These are phyloP conservation scores for Subacronicta megacephala DNA, from an alignment of 2,888 invertebrate species.

Conservation along the genomic window DNA sequence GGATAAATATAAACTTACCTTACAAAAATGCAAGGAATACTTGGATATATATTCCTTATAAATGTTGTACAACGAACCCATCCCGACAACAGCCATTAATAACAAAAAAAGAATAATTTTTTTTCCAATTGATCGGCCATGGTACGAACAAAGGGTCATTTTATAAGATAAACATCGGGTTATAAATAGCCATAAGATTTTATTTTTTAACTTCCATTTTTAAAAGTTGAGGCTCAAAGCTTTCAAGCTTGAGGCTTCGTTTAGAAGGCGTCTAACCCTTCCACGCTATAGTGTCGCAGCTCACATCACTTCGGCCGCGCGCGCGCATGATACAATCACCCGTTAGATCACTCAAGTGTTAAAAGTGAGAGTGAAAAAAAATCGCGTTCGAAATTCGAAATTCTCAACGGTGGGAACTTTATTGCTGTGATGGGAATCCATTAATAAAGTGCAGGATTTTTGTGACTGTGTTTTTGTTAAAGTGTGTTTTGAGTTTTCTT, in stretches of 20 bases:
- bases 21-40: too few relatives aligned
- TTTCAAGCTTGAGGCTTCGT: slow-evolving; percentile 35
- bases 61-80: too few relatives aligned
- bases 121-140: too few relatives aligned
- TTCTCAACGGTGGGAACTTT: slow-evolving; percentile 6
- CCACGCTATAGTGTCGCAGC: slow-evolving; percentile 48
- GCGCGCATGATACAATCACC: slow-evolving; percentile 48
- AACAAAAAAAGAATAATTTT: too few relatives aligned
- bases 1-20: too few relatives aligned
- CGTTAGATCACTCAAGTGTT: slow-evolving; percentile 45
- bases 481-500: slow-evolving; percentile 4
- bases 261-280: slow-evolving; percentile 51
- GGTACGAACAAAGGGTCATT: too few relatives aligned
- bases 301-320: slow-evolving; percentile 44
- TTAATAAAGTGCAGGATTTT: slow-evolving; percentile 8
- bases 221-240: slow-evolving; percentile 17
- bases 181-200: too few relatives aligned
- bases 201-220: too few relatives aligned
- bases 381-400: background rate
- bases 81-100: too few relatives aligned
- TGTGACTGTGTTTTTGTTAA: background rate
- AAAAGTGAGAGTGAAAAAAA: slow-evolving; percentile 55
- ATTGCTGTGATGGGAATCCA: slow-evolving; percentile 7
- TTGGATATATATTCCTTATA: too few relatives aligned
- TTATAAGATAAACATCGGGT: too few relatives aligned